These are phyloP conservation scores for Cottoperca gobio DNA, from an alignment of 2,797 vertebrate species.

Conservation along the genomic window DNA sequence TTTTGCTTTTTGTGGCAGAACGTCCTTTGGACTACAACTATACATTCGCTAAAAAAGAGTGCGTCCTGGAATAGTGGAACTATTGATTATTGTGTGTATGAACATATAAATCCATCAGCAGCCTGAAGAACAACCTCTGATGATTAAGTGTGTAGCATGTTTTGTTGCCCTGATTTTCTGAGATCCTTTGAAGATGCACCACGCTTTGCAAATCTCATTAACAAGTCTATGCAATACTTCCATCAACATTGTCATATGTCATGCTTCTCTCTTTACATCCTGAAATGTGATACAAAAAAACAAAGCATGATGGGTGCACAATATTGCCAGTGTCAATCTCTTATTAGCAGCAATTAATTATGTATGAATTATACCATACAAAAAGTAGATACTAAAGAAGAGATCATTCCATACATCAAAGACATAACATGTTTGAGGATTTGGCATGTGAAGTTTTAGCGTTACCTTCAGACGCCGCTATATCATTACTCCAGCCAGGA, in stretches of 20 bases:
- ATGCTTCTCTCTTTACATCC: constrained; percentile 14
- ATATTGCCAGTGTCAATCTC: background rate
- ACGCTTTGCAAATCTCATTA: constrained; percentile 32
- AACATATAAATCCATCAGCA: constrained; percentile 15
- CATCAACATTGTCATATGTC: constrained; percentile 1
- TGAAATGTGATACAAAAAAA: background rate
- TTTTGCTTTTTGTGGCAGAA: constrained; percentile 15
- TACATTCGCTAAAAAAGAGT: background rate
- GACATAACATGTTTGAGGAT: background rate
- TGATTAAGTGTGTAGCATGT: constrained; percentile 12
- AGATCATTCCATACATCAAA: background rate
- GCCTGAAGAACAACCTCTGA: constrained; percentile 10
- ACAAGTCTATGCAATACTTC: constrained; percentile 31
- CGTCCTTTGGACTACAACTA: constrained; percentile 3
- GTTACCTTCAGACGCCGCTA: no score
- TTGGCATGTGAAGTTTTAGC: no score
- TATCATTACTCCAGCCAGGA: no score
- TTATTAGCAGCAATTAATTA: background rate
- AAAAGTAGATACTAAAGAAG: background rate
- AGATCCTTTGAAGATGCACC: constrained; percentile 38
- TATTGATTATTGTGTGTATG: constrained; percentile 18
- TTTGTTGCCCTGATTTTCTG: constrained; percentile 30
- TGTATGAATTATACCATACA: background rate
- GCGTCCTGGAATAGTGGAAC: background rate
- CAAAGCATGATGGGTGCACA: background rate